Evolutionary conservation across 1,140 invertebrate species (phyloP).

Genomic region (Nymphalis io): DNA sequence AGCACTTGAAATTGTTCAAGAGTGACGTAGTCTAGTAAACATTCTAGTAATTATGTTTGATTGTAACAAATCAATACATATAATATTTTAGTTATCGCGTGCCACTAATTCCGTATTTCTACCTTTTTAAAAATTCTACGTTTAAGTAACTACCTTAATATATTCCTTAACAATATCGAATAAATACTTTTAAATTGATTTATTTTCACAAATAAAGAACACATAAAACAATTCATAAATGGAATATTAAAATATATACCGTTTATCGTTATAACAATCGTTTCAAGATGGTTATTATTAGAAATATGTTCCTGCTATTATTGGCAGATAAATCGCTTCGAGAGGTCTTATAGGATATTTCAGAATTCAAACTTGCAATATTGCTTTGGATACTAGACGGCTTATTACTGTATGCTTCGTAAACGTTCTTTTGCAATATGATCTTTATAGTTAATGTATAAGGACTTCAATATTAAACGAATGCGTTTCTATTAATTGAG

Average conservation of each 20-base stretch:
- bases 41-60: conserved; percentile 1
- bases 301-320: conserved; percentile 55
- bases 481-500: background rate
- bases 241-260: conserved; percentile 15
- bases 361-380: conserved; percentile 55
- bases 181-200: no score
- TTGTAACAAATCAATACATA: background rate
- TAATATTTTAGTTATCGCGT: background rate
- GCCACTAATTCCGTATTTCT: no score
- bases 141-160: no score
- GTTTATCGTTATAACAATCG: conserved; percentile 41
- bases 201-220: no score
- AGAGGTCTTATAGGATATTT: conserved; percentile 53
- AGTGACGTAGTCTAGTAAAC: conserved; percentile 12
- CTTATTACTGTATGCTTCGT: conserved; percentile 41
- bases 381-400: conserved; percentile 46
- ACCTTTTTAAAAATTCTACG: no score
- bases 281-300: conserved; percentile 50
- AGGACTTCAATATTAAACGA: conserved; percentile 20
- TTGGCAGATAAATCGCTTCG: conserved; percentile 58
- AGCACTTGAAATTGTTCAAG: conserved; percentile 33
- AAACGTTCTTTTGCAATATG: conserved; percentile 23
- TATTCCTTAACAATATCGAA: no score
- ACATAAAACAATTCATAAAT: no score
- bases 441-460: conserved; percentile 21